Evolutionary conservation across 2,113 vertebrate genomes (phyloP), one percentile per base, ranked within the genome.

Genomic region (Rhineura floridana): DNA sequence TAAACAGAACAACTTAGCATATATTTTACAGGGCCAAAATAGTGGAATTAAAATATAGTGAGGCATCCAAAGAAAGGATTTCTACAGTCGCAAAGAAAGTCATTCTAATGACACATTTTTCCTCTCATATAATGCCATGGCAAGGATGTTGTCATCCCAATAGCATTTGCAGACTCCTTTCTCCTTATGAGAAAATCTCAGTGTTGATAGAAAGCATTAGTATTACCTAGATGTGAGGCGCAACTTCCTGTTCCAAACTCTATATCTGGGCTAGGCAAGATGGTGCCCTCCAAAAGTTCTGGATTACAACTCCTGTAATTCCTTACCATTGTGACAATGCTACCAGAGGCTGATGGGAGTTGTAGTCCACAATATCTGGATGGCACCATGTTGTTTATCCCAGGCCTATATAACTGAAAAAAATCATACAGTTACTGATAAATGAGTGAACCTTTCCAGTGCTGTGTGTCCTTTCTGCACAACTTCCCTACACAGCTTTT

Each of bases 1-100:
- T 93, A 94, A 96, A 95, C 92, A 96, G 69, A 44, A 91, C 2
- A 1, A 83, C 89, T 63, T 83, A n/a, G 39, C 86, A 95, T 92
- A 90, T 85, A 94, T 90, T 95, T 95, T 95, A 87, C 90, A 78
- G 94, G 95, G 94, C 9, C 90, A 91, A 94, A 95, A 94, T 82
- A 93, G 48, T 77, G 92, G 94, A 96, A 96, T 96, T 96, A 95
- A 96, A 96, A 96, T 91, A 92, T 93, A 92, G 87, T 94, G 88
- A 95, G 48, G 93, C 93, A 94, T 96, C 93, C 95, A 95, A 83
- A 79, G 50, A 79, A 84, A 90, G 83, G 94, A 93, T 91, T 94
- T 91, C 44, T 90, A 93, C 81, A 94, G 63, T 83, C 63, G 87
- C 95, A 91, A 93, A 94, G 62, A 89, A 94, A 93, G 90, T 63